Evolutionary conservation across 2,113 vertebrate genomes (phyloP).

Genomic region (Rallus limicola): DNA sequence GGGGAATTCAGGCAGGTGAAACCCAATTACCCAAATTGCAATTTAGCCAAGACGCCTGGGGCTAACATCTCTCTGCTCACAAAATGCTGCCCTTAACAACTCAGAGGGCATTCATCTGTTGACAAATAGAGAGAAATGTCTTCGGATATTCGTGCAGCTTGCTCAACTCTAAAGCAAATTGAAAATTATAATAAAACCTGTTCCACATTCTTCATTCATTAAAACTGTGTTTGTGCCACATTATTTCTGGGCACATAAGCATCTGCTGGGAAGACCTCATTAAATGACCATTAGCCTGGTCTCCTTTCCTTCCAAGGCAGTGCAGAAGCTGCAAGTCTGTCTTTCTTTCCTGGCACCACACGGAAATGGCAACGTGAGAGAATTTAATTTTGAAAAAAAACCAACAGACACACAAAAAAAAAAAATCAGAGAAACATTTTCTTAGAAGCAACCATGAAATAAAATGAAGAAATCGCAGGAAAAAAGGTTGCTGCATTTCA

Average conservation of each 20-base stretch:
- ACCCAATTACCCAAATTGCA: constrained; percentile 61
- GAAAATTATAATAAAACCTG: constrained; percentile 54
- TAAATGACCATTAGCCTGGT: constrained; percentile 23
- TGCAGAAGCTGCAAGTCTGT: neutral
- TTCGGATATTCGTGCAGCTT: constrained; percentile 11
- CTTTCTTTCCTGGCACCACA: neutral
- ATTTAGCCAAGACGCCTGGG: constrained; percentile 65
- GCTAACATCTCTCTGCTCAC: constrained; percentile 3
- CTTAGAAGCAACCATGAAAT: neutral
- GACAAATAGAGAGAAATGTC: constrained; percentile 47
- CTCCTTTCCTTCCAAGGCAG: constrained; percentile 25
- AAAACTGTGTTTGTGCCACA: constrained; percentile 20
- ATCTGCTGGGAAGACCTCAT: constrained; percentile 36
- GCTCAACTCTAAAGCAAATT: constrained; percentile 24
- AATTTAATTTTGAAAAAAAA: neutral
- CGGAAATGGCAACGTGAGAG: neutral
- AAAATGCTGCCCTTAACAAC: constrained; percentile 49
- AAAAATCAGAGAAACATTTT: neutral
- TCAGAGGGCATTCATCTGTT: constrained; percentile 58
- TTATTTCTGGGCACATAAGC: constrained; percentile 9
- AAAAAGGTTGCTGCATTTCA: neutral
- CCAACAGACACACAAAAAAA: neutral
- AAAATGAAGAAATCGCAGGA: neutral
- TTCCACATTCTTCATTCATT: constrained; percentile 38
- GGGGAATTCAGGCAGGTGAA: constrained; percentile 67